Conservation (phyloP, 2,888 invertebrate genomes). For the Pterostichus madidus region DNA sequence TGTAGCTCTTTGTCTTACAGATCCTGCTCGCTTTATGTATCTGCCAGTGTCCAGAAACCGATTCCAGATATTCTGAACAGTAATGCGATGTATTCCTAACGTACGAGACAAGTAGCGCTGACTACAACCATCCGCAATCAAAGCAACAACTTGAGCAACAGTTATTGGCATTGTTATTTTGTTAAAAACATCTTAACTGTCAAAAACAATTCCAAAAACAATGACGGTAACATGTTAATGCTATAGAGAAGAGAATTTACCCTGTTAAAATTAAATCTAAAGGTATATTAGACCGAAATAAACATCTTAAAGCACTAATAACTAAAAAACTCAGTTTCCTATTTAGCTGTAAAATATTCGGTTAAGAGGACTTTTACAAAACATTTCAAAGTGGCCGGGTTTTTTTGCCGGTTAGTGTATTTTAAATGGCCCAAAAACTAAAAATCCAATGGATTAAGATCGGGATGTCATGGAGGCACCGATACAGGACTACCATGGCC, state of each 20-base stretch:
- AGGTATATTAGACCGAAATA: background rate
- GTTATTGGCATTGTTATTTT: background rate
- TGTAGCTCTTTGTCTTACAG: background rate
- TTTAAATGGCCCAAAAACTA: too few relatives aligned
- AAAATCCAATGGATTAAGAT: too few relatives aligned
- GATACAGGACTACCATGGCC: too few relatives aligned
- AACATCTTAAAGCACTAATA: slow-evolving; percentile 1
- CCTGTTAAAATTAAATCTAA: background rate
- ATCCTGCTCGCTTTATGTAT: background rate
- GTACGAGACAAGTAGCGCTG: background rate
- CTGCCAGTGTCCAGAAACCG: slow-evolving; percentile 12
- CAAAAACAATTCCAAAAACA: too few relatives aligned
- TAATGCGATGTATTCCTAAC: too few relatives aligned
- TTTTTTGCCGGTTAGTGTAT: too few relatives aligned
- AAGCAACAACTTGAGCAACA: background rate
- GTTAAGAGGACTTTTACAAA: too few relatives aligned
- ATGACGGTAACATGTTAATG: background rate
- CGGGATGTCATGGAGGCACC: too few relatives aligned
- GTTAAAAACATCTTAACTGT: too few relatives aligned
- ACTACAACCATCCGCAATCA: background rate
- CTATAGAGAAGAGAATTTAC: background rate
- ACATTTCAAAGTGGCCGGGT: too few relatives aligned
- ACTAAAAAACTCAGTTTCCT: slow-evolving; percentile 14
- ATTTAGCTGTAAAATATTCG: too few relatives aligned
- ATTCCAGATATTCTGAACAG: background rate